phyloP scores from a whole-genome alignment of 2,113 vertebrate species.

The Xiphophorus hellerii region DNA sequence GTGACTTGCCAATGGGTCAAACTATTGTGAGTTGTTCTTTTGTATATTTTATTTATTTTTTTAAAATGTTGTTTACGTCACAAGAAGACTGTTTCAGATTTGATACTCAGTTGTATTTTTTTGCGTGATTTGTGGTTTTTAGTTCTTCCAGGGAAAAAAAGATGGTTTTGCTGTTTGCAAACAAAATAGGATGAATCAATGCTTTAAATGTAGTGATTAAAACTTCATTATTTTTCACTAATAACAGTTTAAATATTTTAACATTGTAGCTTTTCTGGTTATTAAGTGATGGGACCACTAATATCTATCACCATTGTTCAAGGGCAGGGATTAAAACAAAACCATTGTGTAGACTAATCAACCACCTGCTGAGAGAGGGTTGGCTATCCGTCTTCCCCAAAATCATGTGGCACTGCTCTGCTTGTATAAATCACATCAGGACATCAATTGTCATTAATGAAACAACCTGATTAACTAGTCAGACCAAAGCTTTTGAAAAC shows the following conservation, averaged over 20 bases:
- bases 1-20: conserved; percentile 53
- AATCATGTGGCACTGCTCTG: background rate
- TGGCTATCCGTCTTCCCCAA: background rate
- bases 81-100: conserved; percentile 11
- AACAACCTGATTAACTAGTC: background rate
- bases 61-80: too few species aligned
- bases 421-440: background rate
- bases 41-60: background rate
- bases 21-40: conserved; percentile 32
- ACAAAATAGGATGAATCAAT: background rate
- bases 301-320: conserved; percentile 16
- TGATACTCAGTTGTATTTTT: conserved; percentile 15
- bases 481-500: background rate
- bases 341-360: conserved; percentile 9
- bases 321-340: background rate
- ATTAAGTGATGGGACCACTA: conserved; percentile 16
- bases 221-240: background rate
- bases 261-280: background rate
- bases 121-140: background rate
- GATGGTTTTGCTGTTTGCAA: background rate
- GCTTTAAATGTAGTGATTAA: background rate
- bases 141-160: background rate
- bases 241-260: background rate
- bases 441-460: background rate
- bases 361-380: conserved; percentile 9